Percentiles rank a stretch among this genome's conserved stretches.
Conservation (phyloP, 2,113 vertebrate genomes). For the Tichodroma muraria region DNA sequence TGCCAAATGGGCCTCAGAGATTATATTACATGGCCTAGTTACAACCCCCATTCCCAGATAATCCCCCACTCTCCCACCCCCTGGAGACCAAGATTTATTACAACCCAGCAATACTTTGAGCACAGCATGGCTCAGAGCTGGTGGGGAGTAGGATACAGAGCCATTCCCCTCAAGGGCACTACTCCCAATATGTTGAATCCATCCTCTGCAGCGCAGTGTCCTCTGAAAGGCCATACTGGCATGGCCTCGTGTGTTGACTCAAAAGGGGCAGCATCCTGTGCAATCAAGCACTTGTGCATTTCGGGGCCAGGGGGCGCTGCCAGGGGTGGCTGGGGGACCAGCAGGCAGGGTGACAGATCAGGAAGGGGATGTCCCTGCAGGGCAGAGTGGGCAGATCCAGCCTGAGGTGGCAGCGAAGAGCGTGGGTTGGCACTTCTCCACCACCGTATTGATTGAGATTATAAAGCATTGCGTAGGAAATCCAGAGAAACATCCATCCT, state of each 20-base stretch:
- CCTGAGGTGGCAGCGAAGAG: background rate
- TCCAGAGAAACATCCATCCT: background rate
- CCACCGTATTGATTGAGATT: background rate
- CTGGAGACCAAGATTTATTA: constrained; percentile 27
- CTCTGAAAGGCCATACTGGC: background rate
- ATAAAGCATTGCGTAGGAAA: background rate
- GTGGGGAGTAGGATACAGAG: background rate
- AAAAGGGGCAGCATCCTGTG: background rate
- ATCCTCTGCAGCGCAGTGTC: background rate
- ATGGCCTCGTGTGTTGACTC: background rate
- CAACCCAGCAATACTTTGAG: background rate
- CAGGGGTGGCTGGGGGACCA: background rate
- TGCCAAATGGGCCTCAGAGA: constrained; percentile 50
- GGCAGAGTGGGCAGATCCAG: background rate
- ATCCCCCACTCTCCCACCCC: constrained; percentile 34
- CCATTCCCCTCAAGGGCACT: constrained; percentile 5
- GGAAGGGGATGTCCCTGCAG: background rate
- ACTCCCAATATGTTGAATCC: background rate
- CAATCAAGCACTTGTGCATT: background rate
- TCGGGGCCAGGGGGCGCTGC: background rate
- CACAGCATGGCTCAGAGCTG: background rate
- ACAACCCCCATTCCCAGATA: constrained; percentile 46
- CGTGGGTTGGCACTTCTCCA: background rate
- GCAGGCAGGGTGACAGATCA: background rate
- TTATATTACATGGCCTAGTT: constrained; percentile 65